phyloP scores from a whole-genome alignment of 2,797 vertebrate genomes.

The Paedocypris micromegethes region DNA sequence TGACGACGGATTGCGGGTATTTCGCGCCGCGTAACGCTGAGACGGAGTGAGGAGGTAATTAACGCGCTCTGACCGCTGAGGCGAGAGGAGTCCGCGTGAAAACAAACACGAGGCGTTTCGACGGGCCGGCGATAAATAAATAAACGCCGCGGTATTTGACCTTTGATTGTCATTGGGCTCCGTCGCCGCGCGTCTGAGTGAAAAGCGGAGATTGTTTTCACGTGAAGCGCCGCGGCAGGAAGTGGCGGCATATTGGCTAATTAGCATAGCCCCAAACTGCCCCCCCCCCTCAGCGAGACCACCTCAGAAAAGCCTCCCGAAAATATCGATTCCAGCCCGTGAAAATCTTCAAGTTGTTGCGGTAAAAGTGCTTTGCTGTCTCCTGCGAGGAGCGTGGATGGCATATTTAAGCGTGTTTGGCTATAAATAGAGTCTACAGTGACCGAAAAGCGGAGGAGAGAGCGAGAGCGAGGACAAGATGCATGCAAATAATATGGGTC shows the following conservation, averaged over 20 bases:
- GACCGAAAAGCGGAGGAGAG: slow-evolving; percentile 42
- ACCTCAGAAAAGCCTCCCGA: not conserved
- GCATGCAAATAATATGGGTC: slow-evolving; percentile 64
- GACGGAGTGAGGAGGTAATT: not conserved
- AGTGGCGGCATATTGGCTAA: slow-evolving; percentile 21
- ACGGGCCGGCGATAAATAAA: slow-evolving; percentile 42
- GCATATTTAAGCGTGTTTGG: slow-evolving; percentile 51
- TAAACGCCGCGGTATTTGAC: slow-evolving; percentile 53
- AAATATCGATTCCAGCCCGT: not conserved
- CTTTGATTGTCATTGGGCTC: slow-evolving; percentile 68
- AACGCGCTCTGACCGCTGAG: not conserved
- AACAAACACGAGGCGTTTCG: slow-evolving; percentile 45
- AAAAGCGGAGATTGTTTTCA: slow-evolving; percentile 14
- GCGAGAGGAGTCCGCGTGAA: slow-evolving; percentile 38
- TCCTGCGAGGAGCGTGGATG: slow-evolving; percentile 30
- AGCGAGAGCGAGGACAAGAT: slow-evolving; percentile 35
- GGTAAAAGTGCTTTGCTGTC: slow-evolving; percentile 13
- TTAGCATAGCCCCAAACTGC: slow-evolving; percentile 1
- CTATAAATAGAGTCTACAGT: slow-evolving; percentile 64
- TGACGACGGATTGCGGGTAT: slow-evolving; percentile 13
- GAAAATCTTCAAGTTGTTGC: slow-evolving; percentile 8
- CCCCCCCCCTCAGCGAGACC: not conserved
- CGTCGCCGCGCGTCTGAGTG: slow-evolving; percentile 6
- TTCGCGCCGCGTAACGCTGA: not conserved
- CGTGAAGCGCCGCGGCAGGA: slow-evolving; percentile 4